phyloP scores from a whole-genome alignment of 2,113 vertebrate species.

The Rafetus swinhoei region DNA sequence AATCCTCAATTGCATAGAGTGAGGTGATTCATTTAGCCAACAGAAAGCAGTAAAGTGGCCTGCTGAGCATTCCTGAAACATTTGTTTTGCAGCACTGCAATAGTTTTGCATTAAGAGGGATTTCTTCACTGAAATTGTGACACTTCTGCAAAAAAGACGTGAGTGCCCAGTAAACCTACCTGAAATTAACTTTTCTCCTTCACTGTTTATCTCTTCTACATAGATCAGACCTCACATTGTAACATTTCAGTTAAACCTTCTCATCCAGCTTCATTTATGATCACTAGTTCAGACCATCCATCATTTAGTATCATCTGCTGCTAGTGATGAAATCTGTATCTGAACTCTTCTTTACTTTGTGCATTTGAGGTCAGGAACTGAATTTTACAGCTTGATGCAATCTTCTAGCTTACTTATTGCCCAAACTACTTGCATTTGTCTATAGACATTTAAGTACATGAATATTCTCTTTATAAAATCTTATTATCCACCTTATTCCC shows the following conservation, averaged over 20 bases:
- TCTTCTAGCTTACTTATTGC: constrained; percentile 31
- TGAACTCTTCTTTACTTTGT: constrained; percentile 17
- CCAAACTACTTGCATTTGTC: constrained; percentile 10
- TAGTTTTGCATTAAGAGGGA: not conserved
- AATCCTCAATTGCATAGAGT: no score
- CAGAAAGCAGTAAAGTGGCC: not conserved
- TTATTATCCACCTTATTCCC: not conserved
- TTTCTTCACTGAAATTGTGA: not conserved
- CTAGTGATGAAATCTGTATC: constrained; percentile 1
- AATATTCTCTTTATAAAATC: not conserved
- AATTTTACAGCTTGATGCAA: constrained; percentile 6
- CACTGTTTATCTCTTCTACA: not conserved
- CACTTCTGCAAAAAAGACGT: not conserved
- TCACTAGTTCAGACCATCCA: not conserved
- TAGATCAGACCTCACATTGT: not conserved
- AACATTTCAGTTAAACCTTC: constrained; percentile 2
- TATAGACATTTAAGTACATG: not conserved
- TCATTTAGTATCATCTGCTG: not conserved
- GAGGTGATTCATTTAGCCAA: not conserved
- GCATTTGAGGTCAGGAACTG: not conserved
- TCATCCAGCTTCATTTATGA: not conserved
- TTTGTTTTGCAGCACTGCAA: not conserved
- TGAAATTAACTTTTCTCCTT: not conserved
- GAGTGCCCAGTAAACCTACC: not conserved
- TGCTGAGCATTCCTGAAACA: not conserved